Base-by-base conservation (phyloP, 2,797 vertebrate species). In the Muraenolepis orangiensis region DNA sequence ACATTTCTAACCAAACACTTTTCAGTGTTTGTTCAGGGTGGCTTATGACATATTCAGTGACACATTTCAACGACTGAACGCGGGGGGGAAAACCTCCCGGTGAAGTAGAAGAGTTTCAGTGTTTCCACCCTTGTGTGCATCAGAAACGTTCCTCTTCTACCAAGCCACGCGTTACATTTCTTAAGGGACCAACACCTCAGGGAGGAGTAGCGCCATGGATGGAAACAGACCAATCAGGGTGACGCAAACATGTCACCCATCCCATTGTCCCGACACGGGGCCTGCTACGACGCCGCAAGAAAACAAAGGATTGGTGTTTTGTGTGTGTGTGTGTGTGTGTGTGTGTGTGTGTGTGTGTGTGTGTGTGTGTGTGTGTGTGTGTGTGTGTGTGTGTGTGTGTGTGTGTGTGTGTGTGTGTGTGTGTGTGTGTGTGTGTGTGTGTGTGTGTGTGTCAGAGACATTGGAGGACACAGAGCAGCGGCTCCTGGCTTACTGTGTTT, bases 401-500 rank as follows among this genome's bases (percentile, higher is more conserved):
- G n/a, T n/a, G n/a, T n/a, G n/a, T n/a, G n/a, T n/a, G n/a, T n/a
- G n/a, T n/a, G n/a, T n/a, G n/a, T n/a, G n/a, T n/a, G n/a, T n/a
- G n/a, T n/a, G n/a, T n/a, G n/a, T n/a, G n/a, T n/a, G n/a, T n/a
- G n/a, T n/a, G n/a, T n/a, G n/a, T n/a, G n/a, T n/a, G n/a, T n/a
- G n/a, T n/a, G n/a, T n/a, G n/a, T n/a, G n/a, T n/a, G n/a, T n/a
- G n/a, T n/a, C n/a, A 42, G 29, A 11, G 29, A 10, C 38, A 32
- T 6, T 28, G 68, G 68, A 64, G 57, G 23, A 64, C 51, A 11
- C 8, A 23, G 20, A 26, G 51, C n/a, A 26, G 23, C 71, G 51
- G 28, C 28, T 14, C 34, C 66, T 42, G 78, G 42, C 70, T 79
- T 82, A 82, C 82, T 74, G 75, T 86, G 77, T 69, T 78, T 86